Percentiles rank a stretch among this genome's conserved stretches.
phyloP scores from a whole-genome alignment of 1,140 invertebrate species.

The Zaprionus ghesquierei region DNA sequence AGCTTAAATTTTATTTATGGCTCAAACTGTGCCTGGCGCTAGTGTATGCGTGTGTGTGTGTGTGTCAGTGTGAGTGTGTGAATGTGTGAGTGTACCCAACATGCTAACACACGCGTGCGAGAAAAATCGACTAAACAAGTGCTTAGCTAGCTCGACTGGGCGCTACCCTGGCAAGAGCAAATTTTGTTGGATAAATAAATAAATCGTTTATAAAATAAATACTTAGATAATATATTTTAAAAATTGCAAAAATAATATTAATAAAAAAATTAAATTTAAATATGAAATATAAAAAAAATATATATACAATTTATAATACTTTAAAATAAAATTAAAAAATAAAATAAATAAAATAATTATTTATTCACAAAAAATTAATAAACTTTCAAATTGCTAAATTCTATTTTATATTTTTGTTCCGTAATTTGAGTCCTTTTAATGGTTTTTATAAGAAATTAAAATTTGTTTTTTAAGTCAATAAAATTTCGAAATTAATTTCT shows the following conservation, averaged over 20 bases:
- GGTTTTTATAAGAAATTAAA: no score
- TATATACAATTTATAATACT: background rate
- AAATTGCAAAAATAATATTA: no score
- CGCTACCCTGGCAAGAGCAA: background rate
- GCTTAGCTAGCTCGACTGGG: background rate
- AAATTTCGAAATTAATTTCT: background rate
- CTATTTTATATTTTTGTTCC: no score
- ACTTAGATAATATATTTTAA: background rate
- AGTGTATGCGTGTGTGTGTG: conserved; percentile 19
- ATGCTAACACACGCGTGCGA: conserved; percentile 49
- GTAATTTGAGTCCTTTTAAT: no score
- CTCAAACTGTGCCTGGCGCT: conserved; percentile 44
- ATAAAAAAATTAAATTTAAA: background rate
- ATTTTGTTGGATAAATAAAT: no score
- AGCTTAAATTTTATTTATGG: conserved; percentile 79
- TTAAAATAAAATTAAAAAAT: background rate
- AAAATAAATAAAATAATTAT: background rate
- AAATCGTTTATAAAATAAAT: background rate
- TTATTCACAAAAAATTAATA: no score
- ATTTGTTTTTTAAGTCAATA: no score
- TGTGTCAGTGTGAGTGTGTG: conserved; percentile 17
- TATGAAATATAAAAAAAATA: background rate
- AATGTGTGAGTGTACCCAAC: conserved; percentile 27
- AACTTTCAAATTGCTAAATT: no score
- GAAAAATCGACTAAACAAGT: conserved; percentile 43